phyloP scores from a whole-genome alignment of 2,797 vertebrate species.

The Helarctos malayanus region DNA sequence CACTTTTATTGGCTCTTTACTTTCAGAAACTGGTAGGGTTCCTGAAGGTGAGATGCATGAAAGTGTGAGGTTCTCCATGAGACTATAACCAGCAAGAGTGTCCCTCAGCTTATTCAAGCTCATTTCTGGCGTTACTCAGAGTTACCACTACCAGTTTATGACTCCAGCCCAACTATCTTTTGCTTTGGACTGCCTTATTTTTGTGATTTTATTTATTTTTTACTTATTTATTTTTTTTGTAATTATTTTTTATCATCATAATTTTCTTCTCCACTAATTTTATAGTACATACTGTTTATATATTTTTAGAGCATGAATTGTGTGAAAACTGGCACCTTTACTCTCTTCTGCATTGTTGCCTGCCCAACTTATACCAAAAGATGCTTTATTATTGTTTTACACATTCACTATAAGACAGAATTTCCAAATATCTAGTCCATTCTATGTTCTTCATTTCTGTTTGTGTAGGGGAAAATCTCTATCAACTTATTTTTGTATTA shows the following conservation, averaged over 20 bases:
- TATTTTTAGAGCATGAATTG: background rate
- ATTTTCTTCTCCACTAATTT: background rate
- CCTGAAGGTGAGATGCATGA: background rate
- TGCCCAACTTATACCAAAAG: background rate
- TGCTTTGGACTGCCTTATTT: background rate
- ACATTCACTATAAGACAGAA: background rate
- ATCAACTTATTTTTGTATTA: background rate
- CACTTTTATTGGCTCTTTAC: background rate
- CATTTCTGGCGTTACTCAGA: background rate
- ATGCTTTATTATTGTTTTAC: background rate
- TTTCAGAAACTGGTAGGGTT: background rate
- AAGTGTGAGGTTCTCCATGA: too few species aligned
- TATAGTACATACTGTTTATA: background rate
- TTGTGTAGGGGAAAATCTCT: background rate
- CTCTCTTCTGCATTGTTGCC: background rate
- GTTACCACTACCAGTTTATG: background rate
- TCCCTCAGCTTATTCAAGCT: accelerated
- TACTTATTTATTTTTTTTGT: background rate
- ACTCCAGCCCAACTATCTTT: background rate
- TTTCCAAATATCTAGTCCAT: background rate
- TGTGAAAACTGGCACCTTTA: background rate
- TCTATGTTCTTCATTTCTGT: background rate
- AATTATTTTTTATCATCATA: background rate
- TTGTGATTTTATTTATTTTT: background rate
- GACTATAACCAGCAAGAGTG: background rate